Conservation (phyloP, 2,113 vertebrate species). For the Microcebus lehilahytsara region DNA sequence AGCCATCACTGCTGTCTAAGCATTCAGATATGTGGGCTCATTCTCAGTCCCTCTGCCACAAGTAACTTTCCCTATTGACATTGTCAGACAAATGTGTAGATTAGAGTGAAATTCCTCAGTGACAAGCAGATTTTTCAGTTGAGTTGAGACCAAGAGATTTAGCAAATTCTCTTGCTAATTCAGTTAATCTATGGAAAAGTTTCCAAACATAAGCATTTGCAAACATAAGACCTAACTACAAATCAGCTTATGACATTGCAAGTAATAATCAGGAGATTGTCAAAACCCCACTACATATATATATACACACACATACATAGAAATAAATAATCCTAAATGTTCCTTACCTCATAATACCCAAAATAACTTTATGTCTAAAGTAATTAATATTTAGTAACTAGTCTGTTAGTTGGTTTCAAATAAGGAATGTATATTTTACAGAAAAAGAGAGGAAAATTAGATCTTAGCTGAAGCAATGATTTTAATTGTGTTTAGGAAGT, state of each 20-base stretch:
- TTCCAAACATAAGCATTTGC: conserved; percentile 57
- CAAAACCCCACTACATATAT: background rate
- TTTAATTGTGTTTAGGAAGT: background rate
- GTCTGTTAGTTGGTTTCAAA: background rate
- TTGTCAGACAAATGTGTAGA: conserved; percentile 30
- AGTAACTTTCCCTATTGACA: background rate
- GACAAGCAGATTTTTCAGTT: conserved; percentile 63
- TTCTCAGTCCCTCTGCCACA: background rate
- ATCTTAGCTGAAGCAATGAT: background rate
- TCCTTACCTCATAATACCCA: background rate
- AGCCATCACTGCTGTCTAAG: background rate
- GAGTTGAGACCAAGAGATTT: conserved; percentile 56
- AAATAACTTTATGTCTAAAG: background rate
- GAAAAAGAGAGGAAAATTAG: background rate
- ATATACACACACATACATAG: background rate
- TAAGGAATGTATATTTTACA: background rate
- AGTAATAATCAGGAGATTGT: conserved; percentile 20
- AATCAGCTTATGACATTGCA: conserved; percentile 29
- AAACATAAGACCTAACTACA: conserved; percentile 28
- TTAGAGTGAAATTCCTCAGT: conserved; percentile 40
- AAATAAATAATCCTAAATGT: background rate
- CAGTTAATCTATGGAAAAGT: conserved; percentile 56
- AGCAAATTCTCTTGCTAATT: conserved; percentile 59
- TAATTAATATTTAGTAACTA: background rate
- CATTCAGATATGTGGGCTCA: background rate